Base-by-base conservation (phyloP, 2,113 vertebrate genomes). In the Nipponia nippon region DNA sequence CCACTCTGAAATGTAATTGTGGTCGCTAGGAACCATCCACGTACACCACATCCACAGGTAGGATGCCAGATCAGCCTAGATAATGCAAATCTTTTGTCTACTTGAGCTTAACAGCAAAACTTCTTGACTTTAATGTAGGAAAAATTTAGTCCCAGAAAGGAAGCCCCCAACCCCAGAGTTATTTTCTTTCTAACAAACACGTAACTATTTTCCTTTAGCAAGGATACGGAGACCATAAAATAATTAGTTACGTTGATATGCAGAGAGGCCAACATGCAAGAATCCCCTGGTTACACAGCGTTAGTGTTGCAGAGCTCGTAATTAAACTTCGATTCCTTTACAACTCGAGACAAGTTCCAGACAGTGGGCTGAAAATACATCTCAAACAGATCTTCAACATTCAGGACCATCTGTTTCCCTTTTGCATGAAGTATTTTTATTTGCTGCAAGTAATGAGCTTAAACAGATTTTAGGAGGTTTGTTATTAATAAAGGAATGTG, bases 351-450 rank as follows among this genome's bases (percentile, higher is more conserved):
- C 83, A 93, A 90, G n/a, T 88, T 95, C 89, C 94, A 96, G 61
- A 90, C 95, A 65, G 59, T 77, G 87, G 86, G 84, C 16, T 62
- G 62, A 80, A 97, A 97, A 96, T 66, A 80, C 53, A 86, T 94
- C 83, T 89, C n/a, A 56, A 94, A 82, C 70, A 94, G 50, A 66
- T 92, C 87, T 83, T 92, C 71, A 89, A 16, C 84, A 93, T 95
- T 83, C 86, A 40, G 40, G 14, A 76, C 97, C 98, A 98, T 97
- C 98, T 98, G 96, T 83, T 98, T 95, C 94, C 47, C 90, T 93
- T 97, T 94, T 94, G 89, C 2, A 6, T 80, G 79, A 96, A 96
- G 75, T 76, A 85, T 80, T 94, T 95, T 97, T 92, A 93, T 96
- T 97, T 97, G 83, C 81, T 79, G 25, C 42, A 85, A 96, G 85